Conservation (phyloP, 35 echinoderm and acorn worm species). For the Stichopus chloronotus region DNA sequence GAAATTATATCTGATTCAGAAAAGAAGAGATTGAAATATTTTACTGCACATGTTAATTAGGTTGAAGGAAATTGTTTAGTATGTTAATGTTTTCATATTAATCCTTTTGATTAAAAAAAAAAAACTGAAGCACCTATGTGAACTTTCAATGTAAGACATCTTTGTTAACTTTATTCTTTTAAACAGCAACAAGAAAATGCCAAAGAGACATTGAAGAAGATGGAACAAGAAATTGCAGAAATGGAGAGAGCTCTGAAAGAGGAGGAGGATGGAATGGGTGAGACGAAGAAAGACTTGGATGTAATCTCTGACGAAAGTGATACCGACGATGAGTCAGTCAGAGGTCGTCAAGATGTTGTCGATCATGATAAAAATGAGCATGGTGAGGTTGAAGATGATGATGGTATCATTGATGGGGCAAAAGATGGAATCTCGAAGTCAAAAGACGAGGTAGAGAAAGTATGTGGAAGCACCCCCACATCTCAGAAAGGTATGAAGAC, state of each 20-base stretch:
- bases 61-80: too few species aligned
- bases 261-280: background rate
- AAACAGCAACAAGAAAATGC: conserved; percentile 80
- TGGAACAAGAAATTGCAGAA: conserved; percentile 72
- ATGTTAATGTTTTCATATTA: too few species aligned
- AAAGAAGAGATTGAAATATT: too few species aligned
- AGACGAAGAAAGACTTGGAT: background rate
- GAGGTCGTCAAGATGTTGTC: background rate
- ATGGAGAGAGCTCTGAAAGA: conserved; percentile 63
- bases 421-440: background rate
- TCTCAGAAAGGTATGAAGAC: background rate
- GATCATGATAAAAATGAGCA: background rate
- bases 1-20: too few species aligned
- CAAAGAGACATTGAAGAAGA: conserved; percentile 63
- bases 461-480: background rate
- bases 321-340: background rate
- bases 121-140: too few species aligned
- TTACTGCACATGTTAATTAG: too few species aligned
- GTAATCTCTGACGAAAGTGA: background rate
- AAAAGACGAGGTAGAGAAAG: background rate
- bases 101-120: too few species aligned
- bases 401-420: background rate
- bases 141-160: too few species aligned
- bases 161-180: background rate
- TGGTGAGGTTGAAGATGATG: conserved; percentile 42